Percentiles rank a stretch among this genome's conserved stretches.
These are phyloP conservation scores for Agapostemon virescens DNA, from an alignment of 2,888 invertebrate genomes.

Conservation along the genomic window DNA sequence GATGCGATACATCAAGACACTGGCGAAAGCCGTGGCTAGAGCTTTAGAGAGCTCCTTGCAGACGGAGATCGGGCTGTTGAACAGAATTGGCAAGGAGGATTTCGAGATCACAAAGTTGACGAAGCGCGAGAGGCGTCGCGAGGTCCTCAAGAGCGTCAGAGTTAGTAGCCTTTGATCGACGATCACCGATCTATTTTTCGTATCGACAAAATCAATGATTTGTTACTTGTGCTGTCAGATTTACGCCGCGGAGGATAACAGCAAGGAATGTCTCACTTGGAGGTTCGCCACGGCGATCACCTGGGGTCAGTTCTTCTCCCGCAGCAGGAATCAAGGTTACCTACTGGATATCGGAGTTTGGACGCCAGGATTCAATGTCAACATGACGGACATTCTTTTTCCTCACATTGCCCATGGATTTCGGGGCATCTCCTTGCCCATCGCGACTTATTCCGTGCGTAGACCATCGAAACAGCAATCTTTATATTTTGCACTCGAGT, in stretches of 20 bases:
- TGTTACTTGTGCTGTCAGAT: slow-evolving; percentile 47
- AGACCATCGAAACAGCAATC: slow-evolving; percentile 10
- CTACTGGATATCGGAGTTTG: slow-evolving; percentile 86
- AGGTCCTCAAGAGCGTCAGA: slow-evolving; percentile 86
- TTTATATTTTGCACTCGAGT: too few species aligned
- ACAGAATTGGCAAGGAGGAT: slow-evolving; percentile 91
- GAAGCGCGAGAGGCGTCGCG: slow-evolving; percentile 85
- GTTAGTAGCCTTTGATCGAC: slow-evolving; percentile 71
- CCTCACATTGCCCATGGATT: slow-evolving; percentile 91
- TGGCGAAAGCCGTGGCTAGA: slow-evolving; percentile 85
- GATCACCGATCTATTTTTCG: too few species aligned
- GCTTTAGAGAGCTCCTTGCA: slow-evolving; percentile 86
- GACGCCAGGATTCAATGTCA: slow-evolving; percentile 87
- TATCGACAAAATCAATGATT: too few species aligned
- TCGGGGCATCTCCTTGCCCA: slow-evolving; percentile 86
- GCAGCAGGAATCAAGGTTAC: slow-evolving; percentile 73
- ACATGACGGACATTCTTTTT: slow-evolving; percentile 87
- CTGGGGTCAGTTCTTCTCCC: slow-evolving; percentile 82
- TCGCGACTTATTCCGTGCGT: slow-evolving; percentile 90
- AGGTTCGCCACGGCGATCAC: slow-evolving; percentile 82
- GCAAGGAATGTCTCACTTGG: slow-evolving; percentile 80
- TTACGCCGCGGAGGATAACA: slow-evolving; percentile 42
- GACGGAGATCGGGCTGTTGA: slow-evolving; percentile 87
- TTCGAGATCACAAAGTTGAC: slow-evolving; percentile 90
- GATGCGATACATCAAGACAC: slow-evolving; percentile 86